Evolutionary conservation across 1,140 invertebrate species (phyloP).

Genomic region (Dinoponera quadriceps): DNA sequence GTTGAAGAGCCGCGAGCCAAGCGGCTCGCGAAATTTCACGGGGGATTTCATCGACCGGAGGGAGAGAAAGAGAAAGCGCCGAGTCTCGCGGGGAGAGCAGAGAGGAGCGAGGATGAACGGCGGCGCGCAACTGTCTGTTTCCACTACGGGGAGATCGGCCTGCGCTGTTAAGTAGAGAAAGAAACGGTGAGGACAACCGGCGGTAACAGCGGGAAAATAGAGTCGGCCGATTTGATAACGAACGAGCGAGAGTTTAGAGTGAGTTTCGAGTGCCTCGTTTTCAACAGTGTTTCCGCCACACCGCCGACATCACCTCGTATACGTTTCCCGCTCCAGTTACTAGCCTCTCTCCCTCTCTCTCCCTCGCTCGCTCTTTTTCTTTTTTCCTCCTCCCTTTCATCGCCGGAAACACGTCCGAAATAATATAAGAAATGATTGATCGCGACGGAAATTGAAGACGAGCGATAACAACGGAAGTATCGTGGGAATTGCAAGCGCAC

Average conservation of each 20-base stretch:
- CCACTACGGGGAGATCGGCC: conserved; percentile 8
- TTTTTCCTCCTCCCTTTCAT: conserved; percentile 3
- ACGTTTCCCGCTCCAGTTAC: neutral
- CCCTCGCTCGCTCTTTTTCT: too few relatives aligned
- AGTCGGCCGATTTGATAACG: conserved; percentile 11
- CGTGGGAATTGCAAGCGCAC: neutral
- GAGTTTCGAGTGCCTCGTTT: conserved; percentile 22
- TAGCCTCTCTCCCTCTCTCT: too few relatives aligned
- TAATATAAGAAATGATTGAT: conserved; percentile 41
- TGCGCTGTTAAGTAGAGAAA: conserved; percentile 12
- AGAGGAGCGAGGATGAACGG: too few relatives aligned
- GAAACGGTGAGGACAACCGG: conserved; percentile 14
- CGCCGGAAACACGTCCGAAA: conserved; percentile 5
- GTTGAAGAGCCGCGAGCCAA: conserved; percentile 5
- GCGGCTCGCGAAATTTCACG: neutral
- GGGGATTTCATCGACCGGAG: conserved; percentile 10
- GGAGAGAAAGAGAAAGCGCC: neutral
- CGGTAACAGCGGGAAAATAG: conserved; percentile 34
- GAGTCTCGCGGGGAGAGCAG: too few relatives aligned
- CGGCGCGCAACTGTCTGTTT: too few relatives aligned
- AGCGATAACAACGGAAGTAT: conserved; percentile 36
- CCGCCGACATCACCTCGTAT: neutral
- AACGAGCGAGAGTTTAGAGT: neutral
- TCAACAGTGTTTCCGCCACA: conserved; percentile 14
- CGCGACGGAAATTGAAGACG: conserved; percentile 49